Conservation (phyloP, 2,888 invertebrate species). For the Apeira syringaria region DNA sequence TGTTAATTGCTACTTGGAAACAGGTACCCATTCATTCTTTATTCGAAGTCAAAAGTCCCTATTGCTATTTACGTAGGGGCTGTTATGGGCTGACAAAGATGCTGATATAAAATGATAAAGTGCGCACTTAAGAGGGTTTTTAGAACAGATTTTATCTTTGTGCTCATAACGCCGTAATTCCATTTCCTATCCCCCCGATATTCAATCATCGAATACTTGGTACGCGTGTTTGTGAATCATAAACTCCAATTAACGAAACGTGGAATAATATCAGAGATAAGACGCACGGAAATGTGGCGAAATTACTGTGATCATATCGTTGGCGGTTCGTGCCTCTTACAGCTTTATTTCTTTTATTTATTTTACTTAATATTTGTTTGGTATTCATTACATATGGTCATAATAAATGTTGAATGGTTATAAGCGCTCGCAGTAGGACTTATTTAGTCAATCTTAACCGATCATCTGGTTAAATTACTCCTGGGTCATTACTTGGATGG, state of each 20-base stretch:
- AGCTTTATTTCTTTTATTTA: conserved; percentile 24
- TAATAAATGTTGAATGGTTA: too few relatives aligned
- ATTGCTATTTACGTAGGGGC: too few relatives aligned
- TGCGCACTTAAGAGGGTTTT: conserved; percentile 2
- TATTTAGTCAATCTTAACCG: too few relatives aligned
- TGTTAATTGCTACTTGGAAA: too few relatives aligned
- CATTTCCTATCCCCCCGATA: conserved; percentile 26
- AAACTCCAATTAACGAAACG: conserved; percentile 33
- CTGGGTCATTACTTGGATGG: too few relatives aligned
- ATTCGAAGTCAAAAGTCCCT: too few relatives aligned
- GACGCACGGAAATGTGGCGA: conserved; percentile 28
- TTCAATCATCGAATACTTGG: conserved; percentile 27
- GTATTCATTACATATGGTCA: too few relatives aligned
- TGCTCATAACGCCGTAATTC: conserved; percentile 17
- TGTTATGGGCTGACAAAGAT: background rate
- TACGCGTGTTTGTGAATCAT: conserved; percentile 31
- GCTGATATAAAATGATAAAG: background rate
- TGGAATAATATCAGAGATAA: conserved; percentile 29
- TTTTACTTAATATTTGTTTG: too few relatives aligned
- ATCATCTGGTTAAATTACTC: too few relatives aligned
- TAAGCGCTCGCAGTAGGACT: too few relatives aligned
- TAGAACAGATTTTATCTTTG: conserved; percentile 14
- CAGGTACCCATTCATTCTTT: too few relatives aligned
- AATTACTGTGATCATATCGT: conserved; percentile 34
- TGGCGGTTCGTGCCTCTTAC: conserved; percentile 18